Percentiles rank a stretch among this genome's conserved stretches.
Conservation (phyloP, 2,888 invertebrate species). For the Rosalia funebris region DNA sequence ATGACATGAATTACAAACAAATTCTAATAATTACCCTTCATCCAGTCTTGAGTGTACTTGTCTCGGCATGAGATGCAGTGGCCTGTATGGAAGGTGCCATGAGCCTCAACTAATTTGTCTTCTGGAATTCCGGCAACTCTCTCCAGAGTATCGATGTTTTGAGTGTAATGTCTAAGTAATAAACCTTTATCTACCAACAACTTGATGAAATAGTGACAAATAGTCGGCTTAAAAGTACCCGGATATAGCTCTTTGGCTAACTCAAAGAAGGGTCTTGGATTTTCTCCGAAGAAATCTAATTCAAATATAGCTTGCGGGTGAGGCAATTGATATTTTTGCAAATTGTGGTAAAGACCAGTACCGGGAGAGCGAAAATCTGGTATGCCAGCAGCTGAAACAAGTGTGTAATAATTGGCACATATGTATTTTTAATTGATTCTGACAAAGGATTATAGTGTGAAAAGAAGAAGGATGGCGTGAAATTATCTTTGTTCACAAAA, state of each 20-base stretch:
- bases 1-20: no score
- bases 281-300: conserved; percentile 84
- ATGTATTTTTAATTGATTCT: no score
- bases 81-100: conserved; percentile 91
- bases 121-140: conserved; percentile 83
- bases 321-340: conserved; percentile 90
- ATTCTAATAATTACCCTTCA: no score
- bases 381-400: conserved; percentile 88
- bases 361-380: conserved; percentile 96
- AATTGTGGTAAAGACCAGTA: conserved; percentile 90
- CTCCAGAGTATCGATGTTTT: conserved; percentile 96
- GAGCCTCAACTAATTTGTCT: conserved; percentile 91
- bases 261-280: conserved; percentile 93
- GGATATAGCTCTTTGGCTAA: conserved; percentile 92
- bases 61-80: conserved; percentile 84
- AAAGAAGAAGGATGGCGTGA: no score
- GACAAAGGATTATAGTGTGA: no score
- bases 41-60: conserved; percentile 81
- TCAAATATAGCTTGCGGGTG: conserved; percentile 94
- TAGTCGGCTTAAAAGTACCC: conserved; percentile 87
- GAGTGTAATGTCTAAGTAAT: conserved; percentile 80
- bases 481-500: no score
- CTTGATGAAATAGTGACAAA: conserved; percentile 90
- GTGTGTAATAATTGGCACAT: no score
- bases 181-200: conserved; percentile 85